Conservation (phyloP, 2,888 invertebrate genomes). For the Eristalinus aeneus region DNA sequence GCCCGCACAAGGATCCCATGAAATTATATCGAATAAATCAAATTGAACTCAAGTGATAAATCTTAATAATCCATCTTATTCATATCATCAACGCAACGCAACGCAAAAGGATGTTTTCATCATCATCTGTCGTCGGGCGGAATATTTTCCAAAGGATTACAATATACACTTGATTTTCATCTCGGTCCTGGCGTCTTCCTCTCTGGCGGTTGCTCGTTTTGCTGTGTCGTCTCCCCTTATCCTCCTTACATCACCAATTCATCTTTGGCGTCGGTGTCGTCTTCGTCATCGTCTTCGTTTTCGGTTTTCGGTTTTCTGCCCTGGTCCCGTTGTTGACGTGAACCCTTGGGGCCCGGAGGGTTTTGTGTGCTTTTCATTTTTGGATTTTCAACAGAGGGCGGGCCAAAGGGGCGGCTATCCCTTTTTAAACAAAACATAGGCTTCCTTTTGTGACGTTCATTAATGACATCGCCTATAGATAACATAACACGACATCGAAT, state of each 20-base stretch:
- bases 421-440: constrained; percentile 62
- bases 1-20: constrained; percentile 35
- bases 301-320: background rate
- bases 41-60: constrained; percentile 71
- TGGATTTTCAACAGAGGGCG: background rate
- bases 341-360: constrained; percentile 15
- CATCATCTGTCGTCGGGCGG: constrained; percentile 68
- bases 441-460: constrained; percentile 68
- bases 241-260: background rate
- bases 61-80: constrained; percentile 71
- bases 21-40: constrained; percentile 66
- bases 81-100: constrained; percentile 62
- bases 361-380: constrained; percentile 6
- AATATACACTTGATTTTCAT: constrained; percentile 67
- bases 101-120: constrained; percentile 63
- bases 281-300: background rate
- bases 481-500: constrained; percentile 47
- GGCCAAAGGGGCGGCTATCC: constrained; percentile 17
- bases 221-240: background rate
- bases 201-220: constrained; percentile 20
- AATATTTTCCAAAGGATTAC: constrained; percentile 71
- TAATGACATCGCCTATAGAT: constrained; percentile 67
- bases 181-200: constrained; percentile 35
- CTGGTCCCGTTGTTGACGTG: constrained; percentile 17
- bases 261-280: background rate